Base-by-base conservation (phyloP, 1,140 invertebrate genomes). In the Battus philenor region DNA sequence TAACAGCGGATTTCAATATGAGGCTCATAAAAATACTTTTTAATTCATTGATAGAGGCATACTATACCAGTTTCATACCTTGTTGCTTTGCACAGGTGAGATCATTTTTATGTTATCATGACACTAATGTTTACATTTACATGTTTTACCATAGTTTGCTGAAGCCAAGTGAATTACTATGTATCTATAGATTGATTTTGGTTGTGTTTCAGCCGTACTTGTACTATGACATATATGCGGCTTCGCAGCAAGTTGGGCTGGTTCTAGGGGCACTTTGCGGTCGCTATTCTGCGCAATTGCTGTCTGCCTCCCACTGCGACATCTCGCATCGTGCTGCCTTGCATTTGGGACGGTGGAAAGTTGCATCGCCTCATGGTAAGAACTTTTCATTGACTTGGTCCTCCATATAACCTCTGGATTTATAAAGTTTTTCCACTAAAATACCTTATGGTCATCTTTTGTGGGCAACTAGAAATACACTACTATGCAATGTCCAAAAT, bases 41-140 rank as follows among this genome's bases (percentile, higher is more conserved):
- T 68, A 95, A 94, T 64, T 95, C 96, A 1, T 90, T 97, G 27
- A 81, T 95, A 1, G 95, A 93, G 61, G 94, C 96, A 0, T 98
- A 98, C 73, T 97, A 98, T 78, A 92, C 94, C 55, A 93, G 92
- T 45, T 93, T 98, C 72, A 91, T 98, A 12, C 97, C 97, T 0
- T 93, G 96, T 63, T 93, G 93, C 66, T 95, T 97, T 89, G 92
- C 93, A 12, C 91, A 94, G 88, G 94, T 95, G 79, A 78, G 77
- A 8, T 44, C 16, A 27, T n/a, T n/a, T n/a, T n/a, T n/a, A n/a
- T 22, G 8, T 22, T 22, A 22, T 22, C 8, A 22, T 22, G 20
- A 22, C 8, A 4, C 8, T 22, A 9, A 34, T 17, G 27, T 39
- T 6, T 24, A 26, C 20, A 11, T n/a, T n/a, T n/a, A n/a, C n/a